Evolutionary conservation across 1,140 invertebrate genomes (phyloP), one percentile per base, ranked within the genome.

Genomic region (Panagrolaimus sp.): DNA sequence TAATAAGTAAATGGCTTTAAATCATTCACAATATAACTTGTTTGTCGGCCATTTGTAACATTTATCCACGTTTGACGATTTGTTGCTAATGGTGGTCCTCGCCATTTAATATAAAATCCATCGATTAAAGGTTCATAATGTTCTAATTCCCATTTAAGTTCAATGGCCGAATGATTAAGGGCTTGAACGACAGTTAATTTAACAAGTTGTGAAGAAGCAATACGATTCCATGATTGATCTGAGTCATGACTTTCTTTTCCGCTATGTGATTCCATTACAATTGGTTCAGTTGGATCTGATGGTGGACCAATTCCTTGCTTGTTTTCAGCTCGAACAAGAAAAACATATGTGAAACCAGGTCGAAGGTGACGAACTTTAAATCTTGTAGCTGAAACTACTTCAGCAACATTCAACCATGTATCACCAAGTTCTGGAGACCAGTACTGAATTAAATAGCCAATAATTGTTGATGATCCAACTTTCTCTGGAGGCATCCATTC

Each of bases 91-190:
- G 53, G 90, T 85, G 76, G 91, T 89, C 66, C 91, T 64, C 77
- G 88, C 82, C 92, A 97, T 68, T 92, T 88, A 62, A 96, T 90
- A 81, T 94, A 93, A 16, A 93, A 89, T n/a, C 93, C 93, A 86
- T 96, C 91, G 0, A 93, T 84, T 63, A 83, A 80, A 11, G 84
- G 75, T 45, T 80, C 72, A 44, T 81, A 38, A 51, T 65, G 57
- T 44, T 42, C 43, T 45, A 92, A 89, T 85, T 89, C 89, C 92
- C 92, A 94, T 65, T 88, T 88, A 72, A 93, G 87, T 85, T 89
- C 89, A 3, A 93, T 87, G 43, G 90, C 89, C 45, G 89, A 91
- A 3, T 91, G 91, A 66, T 88, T 90, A 70, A 91, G 84, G 16
- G 90, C 86, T 78, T 89, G 88, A 14, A 91, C 88, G 78, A 91